phyloP scores from a whole-genome alignment of 2,888 invertebrate species.

The Apantesis nais region DNA sequence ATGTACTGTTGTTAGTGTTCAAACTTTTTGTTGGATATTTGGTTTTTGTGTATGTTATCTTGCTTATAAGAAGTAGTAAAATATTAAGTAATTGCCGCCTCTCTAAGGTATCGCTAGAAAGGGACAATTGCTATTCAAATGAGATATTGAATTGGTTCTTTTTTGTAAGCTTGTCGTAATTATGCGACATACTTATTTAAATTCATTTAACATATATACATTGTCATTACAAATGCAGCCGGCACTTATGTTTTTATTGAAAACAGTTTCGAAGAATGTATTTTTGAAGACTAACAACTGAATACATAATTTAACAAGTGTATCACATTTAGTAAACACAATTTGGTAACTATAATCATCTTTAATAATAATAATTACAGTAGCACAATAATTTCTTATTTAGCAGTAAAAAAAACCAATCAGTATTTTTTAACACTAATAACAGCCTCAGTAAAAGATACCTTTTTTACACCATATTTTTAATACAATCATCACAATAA shows the following conservation, averaged over 20 bases:
- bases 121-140: neutral
- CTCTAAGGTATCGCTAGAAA: neutral
- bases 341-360: neutral
- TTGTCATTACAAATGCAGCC: neutral
- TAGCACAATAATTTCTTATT: neutral
- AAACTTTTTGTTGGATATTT: slow-evolving; percentile 1
- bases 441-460: too few relatives aligned
- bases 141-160: neutral
- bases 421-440: neutral
- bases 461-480: neutral
- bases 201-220: neutral
- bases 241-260: neutral
- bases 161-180: neutral
- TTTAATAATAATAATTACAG: neutral
- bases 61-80: neutral
- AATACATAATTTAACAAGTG: neutral
- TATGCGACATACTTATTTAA: neutral
- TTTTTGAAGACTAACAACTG: neutral
- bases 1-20: slow-evolving; percentile 1
- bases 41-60: neutral
- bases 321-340: too few relatives aligned
- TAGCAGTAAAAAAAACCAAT: neutral
- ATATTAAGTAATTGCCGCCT: neutral
- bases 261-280: neutral
- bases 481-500: neutral